Evolutionary conservation across 2,113 vertebrate genomes (phyloP), one percentile per base, ranked within the genome.

Genomic region (Tetraodon nigroviridis): DNA sequence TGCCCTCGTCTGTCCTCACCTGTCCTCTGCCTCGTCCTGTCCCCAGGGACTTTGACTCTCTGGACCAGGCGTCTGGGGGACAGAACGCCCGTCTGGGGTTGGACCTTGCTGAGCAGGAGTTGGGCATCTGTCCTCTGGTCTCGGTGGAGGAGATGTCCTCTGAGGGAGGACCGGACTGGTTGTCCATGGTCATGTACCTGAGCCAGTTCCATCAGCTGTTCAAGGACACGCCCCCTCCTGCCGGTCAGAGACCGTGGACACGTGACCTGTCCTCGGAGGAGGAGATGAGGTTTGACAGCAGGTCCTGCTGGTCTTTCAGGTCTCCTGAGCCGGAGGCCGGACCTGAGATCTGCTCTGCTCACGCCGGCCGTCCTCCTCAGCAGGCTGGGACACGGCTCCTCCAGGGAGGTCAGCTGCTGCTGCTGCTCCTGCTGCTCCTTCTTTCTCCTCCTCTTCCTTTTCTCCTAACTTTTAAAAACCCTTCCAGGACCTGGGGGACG

Each of bases 161-260:
- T 0, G 92, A 92, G 0, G 91, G 88, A 2, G 94, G 95, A 52
- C 94, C 93, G 0, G 97, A 98, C 84, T 92, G 94, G 51, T 87
- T 99, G 21, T 94, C 94, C 0, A 97, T 99, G 95, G 94, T 98
- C 62, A 93, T 97, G 92, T 99, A 98, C 90, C 93, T 99, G 75
- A 97, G 93, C 1, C 95, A 98, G 87, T 94, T 99, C 86, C 92
- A 97, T 5, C 95, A 98, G 84, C 92, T 97, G 89, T 92, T 98
- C 58, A 93, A 87, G 81, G 94, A 95, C 71, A 86, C 90, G 0
- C 65, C 89, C 3, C 89, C 92, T 29, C 84, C 92, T 57, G 80
- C 80, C 12, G 94, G 93, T 96, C 80, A 93, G 92, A 48, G 3
- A 37, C 32, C 32, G n/a, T n/a, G n/a, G n/a, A n/a, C n/a, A 11